A percentile compares a stretch with the other conserved stretches of the same genome.
Evolutionary conservation across 2,797 vertebrate genomes (phyloP).

Genomic region (Ciconia nigra): DNA sequence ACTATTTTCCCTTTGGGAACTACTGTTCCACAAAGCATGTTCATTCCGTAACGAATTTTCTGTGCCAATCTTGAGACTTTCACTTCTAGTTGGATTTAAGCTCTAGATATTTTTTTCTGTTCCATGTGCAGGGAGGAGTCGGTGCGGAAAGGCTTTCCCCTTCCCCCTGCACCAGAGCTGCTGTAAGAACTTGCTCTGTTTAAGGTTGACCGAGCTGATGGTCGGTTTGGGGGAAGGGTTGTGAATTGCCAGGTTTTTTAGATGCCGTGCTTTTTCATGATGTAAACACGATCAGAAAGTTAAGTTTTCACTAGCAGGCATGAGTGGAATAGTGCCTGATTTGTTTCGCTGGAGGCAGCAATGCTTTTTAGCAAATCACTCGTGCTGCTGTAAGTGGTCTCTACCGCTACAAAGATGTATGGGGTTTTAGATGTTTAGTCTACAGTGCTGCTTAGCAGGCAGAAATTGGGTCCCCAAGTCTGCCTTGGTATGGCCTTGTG

Average conservation of each 20-base stretch:
- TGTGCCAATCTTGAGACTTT: not conserved
- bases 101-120: not conserved
- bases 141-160: not conserved
- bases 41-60: not conserved
- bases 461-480: not conserved
- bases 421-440: not conserved
- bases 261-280: not conserved
- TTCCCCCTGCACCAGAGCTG: not conserved
- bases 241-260: not conserved
- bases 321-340: not conserved
- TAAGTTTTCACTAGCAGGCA: not conserved
- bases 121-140: not conserved
- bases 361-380: not conserved
- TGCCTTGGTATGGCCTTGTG: rapidly evolving
- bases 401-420: not conserved
- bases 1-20: not conserved
- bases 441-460: not conserved
- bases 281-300: not conserved
- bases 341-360: not conserved
- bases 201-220: not conserved
- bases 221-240: not conserved
- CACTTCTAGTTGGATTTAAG: not conserved
- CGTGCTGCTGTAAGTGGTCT: not conserved
- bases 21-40: not conserved
- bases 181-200: not conserved